phyloP scores from a whole-genome alignment of 2,797 vertebrate genomes.

The Semotilus atromaculatus region DNA sequence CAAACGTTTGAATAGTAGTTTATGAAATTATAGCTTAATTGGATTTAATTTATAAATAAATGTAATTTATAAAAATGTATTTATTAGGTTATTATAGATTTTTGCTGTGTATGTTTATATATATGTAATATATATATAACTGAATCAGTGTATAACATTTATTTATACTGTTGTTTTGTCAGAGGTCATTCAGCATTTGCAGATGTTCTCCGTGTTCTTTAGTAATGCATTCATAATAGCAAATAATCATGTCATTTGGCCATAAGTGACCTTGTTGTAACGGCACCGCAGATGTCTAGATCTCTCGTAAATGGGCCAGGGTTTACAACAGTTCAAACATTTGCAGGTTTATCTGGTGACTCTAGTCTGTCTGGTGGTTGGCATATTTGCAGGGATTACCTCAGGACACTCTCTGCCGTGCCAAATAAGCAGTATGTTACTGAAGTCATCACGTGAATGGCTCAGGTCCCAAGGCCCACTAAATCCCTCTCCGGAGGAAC shows the following conservation, averaged over 20 bases:
- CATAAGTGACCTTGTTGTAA: slow-evolving; percentile 4
- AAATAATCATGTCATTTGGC: neutral
- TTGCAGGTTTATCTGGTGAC: slow-evolving; percentile 25
- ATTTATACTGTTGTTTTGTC: too few species aligned
- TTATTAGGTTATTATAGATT: too few species aligned
- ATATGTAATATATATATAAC: too few species aligned
- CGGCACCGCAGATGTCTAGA: neutral
- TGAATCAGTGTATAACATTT: too few species aligned
- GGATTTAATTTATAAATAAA: too few species aligned
- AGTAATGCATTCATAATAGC: neutral
- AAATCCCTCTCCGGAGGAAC: slow-evolving; percentile 38
- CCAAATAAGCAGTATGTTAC: neutral
- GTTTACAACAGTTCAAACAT: slow-evolving; percentile 25
- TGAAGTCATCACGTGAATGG: slow-evolving; percentile 23
- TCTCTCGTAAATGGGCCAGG: slow-evolving; percentile 9
- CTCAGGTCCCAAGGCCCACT: slow-evolving; percentile 23
- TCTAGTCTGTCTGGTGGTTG: slow-evolving; percentile 22
- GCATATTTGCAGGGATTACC: slow-evolving; percentile 21
- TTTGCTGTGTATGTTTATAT: too few species aligned
- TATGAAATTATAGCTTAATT: too few species aligned
- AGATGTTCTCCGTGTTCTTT: neutral
- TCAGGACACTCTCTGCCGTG: slow-evolving; percentile 19
- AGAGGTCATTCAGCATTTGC: neutral
- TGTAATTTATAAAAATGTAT: too few species aligned
- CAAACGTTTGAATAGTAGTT: too few species aligned